Evolutionary conservation across 2,797 vertebrate genomes (phyloP).

Genomic region (Botia kubotai): DNA sequence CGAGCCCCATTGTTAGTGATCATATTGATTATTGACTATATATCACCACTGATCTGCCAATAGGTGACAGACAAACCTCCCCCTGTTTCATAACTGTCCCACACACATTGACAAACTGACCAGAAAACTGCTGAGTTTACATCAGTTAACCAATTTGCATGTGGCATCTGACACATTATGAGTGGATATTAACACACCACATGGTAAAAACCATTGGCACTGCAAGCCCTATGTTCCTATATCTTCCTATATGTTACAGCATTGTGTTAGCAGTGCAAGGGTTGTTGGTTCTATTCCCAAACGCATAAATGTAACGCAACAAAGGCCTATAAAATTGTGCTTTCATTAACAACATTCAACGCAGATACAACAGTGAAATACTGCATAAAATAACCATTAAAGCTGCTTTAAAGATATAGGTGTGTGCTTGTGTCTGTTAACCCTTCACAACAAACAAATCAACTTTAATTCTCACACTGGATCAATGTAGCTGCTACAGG

Average conservation of each 20-base stretch:
- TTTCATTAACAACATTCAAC: conserved; percentile 16
- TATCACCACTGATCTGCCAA: conserved; percentile 73
- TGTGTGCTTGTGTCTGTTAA: background rate
- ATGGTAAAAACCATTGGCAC: too few species aligned
- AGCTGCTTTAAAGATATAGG: conserved; percentile 7
- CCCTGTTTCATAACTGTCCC: conserved; percentile 64
- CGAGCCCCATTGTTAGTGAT: conserved; percentile 75
- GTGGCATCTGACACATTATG: too few species aligned
- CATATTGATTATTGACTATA: conserved; percentile 79
- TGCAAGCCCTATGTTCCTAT: too few species aligned
- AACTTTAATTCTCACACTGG: conserved; percentile 74
- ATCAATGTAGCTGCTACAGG: conserved; percentile 81
- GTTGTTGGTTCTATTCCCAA: too few species aligned
- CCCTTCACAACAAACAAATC: conserved; percentile 75
- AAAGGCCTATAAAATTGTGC: background rate
- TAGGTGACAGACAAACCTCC: conserved; percentile 73
- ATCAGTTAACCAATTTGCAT: too few species aligned
- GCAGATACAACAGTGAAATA: conserved; percentile 27
- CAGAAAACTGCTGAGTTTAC: background rate
- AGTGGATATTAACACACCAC: too few species aligned
- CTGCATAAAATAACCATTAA: conserved; percentile 30
- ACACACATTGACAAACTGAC: conserved; percentile 10
- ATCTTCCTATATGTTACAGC: too few species aligned
- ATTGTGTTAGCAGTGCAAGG: too few species aligned
- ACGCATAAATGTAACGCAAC: too few species aligned